A percentile compares a stretch with the other conserved stretches of the same genome.
Evolutionary conservation across 2,888 invertebrate genomes (phyloP).

Genomic region (Pelosia muscerda): DNA sequence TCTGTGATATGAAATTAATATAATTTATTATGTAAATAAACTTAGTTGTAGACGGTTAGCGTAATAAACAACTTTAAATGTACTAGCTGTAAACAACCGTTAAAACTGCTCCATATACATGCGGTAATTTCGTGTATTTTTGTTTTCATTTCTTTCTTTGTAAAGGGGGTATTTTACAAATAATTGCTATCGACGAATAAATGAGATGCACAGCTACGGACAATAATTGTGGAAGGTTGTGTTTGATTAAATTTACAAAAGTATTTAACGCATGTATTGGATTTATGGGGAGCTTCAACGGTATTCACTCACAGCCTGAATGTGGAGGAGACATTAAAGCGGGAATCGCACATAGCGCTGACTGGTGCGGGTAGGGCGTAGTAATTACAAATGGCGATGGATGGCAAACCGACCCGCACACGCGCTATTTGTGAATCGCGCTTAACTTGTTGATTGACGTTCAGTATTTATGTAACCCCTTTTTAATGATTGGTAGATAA

Average conservation of each 20-base stretch:
- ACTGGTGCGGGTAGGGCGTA: too few species aligned
- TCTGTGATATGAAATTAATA: conserved; percentile 50
- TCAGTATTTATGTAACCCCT: background rate
- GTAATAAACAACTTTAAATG: conserved; percentile 23
- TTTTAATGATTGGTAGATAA: background rate
- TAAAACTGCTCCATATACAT: background rate
- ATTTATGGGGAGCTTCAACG: background rate
- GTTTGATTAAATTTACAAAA: too few species aligned
- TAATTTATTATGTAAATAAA: conserved; percentile 32
- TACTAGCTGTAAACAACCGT: conserved; percentile 15
- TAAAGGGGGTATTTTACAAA: background rate
- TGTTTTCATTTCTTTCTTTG: background rate
- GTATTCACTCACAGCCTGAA: background rate
- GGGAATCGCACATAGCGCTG: too few species aligned
- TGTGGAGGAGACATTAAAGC: background rate
- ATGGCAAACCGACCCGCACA: too few species aligned
- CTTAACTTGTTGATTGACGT: background rate
- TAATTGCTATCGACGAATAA: too few species aligned
- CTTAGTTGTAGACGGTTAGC: conserved; percentile 25
- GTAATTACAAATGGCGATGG: too few species aligned
- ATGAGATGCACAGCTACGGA: too few species aligned
- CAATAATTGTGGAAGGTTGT: too few species aligned
- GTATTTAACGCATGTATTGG: too few species aligned
- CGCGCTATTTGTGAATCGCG: too few species aligned
- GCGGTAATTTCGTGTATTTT: background rate